Evolutionary conservation across 1,140 invertebrate genomes (phyloP).

Genomic region (Aphis gossypii): DNA sequence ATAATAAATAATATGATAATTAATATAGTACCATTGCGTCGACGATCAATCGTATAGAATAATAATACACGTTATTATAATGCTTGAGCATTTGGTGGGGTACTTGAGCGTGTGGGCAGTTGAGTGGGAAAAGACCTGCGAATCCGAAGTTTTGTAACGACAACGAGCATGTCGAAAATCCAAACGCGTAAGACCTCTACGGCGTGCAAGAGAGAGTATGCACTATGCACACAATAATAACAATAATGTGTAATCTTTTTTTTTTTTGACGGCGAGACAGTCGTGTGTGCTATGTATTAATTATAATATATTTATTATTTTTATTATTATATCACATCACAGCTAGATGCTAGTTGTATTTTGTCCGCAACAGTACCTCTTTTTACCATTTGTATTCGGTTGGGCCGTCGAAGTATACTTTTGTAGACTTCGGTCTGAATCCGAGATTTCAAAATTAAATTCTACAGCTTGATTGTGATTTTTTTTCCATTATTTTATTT

Average conservation of each 20-base stretch:
- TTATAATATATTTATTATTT: constrained; percentile 1
- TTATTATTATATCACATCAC: background rate
- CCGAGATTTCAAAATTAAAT: background rate
- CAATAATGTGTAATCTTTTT: background rate
- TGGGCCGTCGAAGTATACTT: background rate
- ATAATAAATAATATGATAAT: background rate
- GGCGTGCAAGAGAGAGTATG: constrained; percentile 1
- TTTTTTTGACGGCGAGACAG: background rate
- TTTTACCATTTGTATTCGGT: background rate
- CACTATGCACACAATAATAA: background rate
- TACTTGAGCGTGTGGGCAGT: background rate
- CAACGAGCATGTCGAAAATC: background rate
- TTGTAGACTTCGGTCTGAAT: background rate
- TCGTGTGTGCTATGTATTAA: background rate
- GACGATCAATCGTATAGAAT: background rate
- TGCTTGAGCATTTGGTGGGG: background rate
- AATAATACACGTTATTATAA: background rate
- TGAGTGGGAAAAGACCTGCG: background rate
- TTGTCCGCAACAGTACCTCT: background rate
- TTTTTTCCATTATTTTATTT: background rate
- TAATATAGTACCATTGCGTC: background rate
- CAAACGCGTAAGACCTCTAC: background rate
- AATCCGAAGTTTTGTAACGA: background rate
- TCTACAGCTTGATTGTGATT: background rate
- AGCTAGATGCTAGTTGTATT: background rate